Evolutionary conservation across 2,888 invertebrate genomes (phyloP), one percentile per base, ranked within the genome.

Genomic region (Liposcelis brunnea): DNA sequence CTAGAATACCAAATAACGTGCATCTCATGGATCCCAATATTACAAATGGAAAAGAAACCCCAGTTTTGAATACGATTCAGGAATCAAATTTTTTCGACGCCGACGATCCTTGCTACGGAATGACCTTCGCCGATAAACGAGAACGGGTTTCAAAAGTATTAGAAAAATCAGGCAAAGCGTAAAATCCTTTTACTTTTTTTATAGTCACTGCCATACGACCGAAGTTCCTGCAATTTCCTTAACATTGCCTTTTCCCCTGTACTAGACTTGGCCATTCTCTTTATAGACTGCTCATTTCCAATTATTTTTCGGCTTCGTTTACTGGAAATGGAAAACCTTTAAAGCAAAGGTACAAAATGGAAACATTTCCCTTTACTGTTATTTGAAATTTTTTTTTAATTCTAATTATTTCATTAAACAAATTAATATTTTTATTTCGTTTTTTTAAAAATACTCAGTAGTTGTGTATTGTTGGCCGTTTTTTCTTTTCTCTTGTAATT

Each of bases 1-100:
- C 77, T 0, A 64, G 75, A 46, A 71, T 75, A 36, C 62, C 71
- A 49, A 75, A 73, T 54, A 67, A 70, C 12, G 74, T 74, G 59
- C 71, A 69, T 43, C n/a, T n/a, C n/a, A n/a, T n/a, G n/a, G 61
- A 73, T 31, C 66, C 68, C 53, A 46, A 46, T 42, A 47, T 26
- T 4, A 8, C 26, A 26, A 26, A 26, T 8, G 26, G 26, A 8
- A 26, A 26, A 26, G 26, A 26, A 6, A 26, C 26, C 8, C 26
- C 26, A 26, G 26, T 26, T 6, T 26, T 26, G 8, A 26, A 26
- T 26, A 26, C 26, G 8, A 26, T 26, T 8, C 61, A 66, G 45
- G 69, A 69, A 52, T 53, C 69, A 8, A 26, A 8, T 26, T 26
- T 6, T 26, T 26, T 26, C 8, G 26, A 26, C 8, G 26, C 26